Percentiles rank a stretch among this genome's conserved stretches.
Evolutionary conservation across 2,797 vertebrate genomes (phyloP).

Genomic region (Siniperca obscura): DNA sequence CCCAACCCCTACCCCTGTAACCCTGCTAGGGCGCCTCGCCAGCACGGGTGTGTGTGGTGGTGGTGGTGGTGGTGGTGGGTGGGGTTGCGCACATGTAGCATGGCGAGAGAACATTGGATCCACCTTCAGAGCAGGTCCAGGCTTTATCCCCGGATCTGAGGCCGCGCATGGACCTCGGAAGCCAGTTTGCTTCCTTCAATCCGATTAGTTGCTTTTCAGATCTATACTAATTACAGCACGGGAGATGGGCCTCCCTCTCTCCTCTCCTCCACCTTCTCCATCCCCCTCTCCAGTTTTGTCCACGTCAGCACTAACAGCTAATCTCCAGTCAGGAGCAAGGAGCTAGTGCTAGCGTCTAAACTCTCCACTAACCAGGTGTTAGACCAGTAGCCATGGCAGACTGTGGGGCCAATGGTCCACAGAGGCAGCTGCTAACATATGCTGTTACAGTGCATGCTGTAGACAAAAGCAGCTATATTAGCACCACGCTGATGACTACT

Average conservation of each 20-base stretch:
- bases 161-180: slow-evolving; percentile 65
- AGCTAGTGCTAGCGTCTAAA: slow-evolving; percentile 48
- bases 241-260: slow-evolving; percentile 57
- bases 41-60: slow-evolving; percentile 15
- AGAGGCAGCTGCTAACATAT: slow-evolving; percentile 48
- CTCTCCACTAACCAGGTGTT: slow-evolving; percentile 65
- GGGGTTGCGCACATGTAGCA: slow-evolving; percentile 35
- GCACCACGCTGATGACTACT: slow-evolving; percentile 41
- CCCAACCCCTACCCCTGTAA: slow-evolving; percentile 48
- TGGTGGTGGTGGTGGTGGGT: slow-evolving; percentile 2
- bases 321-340: slow-evolving; percentile 73
- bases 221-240: slow-evolving; percentile 85
- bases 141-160: slow-evolving; percentile 70
- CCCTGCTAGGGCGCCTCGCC: slow-evolving; percentile 39
- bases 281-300: slow-evolving; percentile 66
- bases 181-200: slow-evolving; percentile 85
- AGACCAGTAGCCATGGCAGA: slow-evolving; percentile 31
- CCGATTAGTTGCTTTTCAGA: slow-evolving; percentile 85
- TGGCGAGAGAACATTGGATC: slow-evolving; percentile 28
- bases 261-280: slow-evolving; percentile 55
- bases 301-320: slow-evolving; percentile 82
- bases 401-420: slow-evolving; percentile 28
- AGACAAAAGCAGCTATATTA: slow-evolving; percentile 56
- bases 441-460: slow-evolving; percentile 24
- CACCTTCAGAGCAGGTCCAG: slow-evolving; percentile 58